Evolutionary conservation across 2,888 invertebrate genomes (phyloP), one percentile per base, ranked within the genome.

Genomic region (Ganaspis brasiliensis): DNA sequence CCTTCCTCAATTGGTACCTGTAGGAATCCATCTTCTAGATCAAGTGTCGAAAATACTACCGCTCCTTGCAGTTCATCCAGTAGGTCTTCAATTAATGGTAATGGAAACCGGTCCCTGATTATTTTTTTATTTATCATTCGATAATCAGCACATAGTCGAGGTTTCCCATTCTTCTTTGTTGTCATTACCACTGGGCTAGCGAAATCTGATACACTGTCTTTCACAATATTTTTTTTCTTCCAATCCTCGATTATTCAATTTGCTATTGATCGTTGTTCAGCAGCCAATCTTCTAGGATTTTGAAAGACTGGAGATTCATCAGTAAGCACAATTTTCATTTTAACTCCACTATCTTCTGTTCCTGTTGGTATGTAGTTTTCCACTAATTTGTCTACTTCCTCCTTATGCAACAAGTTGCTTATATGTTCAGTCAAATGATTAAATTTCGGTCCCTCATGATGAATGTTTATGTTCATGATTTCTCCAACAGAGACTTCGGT

Each of bases 61-160:
- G 81, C 80, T n/a, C 71, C 74, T 59, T 77, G 73, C 10, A 85
- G 56, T 40, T 57, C 37, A 52, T 85, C 83, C 3, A 85, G 31
- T 19, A 80, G 78, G 35, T 86, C 85, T 56, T 86, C 84, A 19
- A 87, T 86, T 9, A 84, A 26, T 6, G 86, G 86, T 37, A 85
- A 55, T 0, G 86, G 85, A 72, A 79, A 82, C 12, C 78, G 72
- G 70, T 86, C 84, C 37, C 82, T 79, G 0, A 82, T 57, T 1
- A 82, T 81, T 35, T 80, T 81, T 16, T 71, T 70, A 61, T 86
- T 87, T 8, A 86, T 19, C 10, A 35, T 72, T 19, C 86, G 40
- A 59, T 83, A 87, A 73, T 86, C 85, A 1, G 86, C 75, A 74
- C 85, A 86, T 0, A 87, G 49, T 35, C 85, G 75, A 3, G 70